Percentiles rank a stretch among this genome's conserved stretches.
Conservation (phyloP, 1,140 invertebrate species). For the Ephestia elutella region DNA sequence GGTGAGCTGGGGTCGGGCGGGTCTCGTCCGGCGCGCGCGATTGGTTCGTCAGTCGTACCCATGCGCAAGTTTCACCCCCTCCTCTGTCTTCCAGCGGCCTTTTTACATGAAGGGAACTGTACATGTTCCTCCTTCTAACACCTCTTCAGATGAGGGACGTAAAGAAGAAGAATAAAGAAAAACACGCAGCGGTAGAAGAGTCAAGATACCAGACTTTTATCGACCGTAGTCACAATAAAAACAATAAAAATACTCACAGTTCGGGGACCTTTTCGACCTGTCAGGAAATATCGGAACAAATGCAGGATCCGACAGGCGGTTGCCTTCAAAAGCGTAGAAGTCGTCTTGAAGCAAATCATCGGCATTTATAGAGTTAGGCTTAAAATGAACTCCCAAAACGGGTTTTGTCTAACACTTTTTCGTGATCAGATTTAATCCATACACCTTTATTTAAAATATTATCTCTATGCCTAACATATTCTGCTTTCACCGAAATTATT, state of each 20-base stretch:
- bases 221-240: too few species aligned
- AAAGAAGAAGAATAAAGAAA: too few species aligned
- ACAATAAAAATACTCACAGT: constrained; percentile 28
- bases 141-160: too few species aligned
- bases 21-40: too few species aligned
- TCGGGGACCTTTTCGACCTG: constrained; percentile 36
- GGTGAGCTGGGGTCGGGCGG: too few species aligned
- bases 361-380: constrained; percentile 37
- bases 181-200: too few species aligned
- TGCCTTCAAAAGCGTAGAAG: constrained; percentile 35
- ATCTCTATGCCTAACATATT: constrained; percentile 43
- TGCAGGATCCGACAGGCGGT: constrained; percentile 28
- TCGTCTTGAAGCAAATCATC: constrained; percentile 43
- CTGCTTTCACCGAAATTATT: constrained; percentile 15
- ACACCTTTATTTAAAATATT: constrained; percentile 56
- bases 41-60: too few species aligned
- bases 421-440: constrained; percentile 37
- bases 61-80: too few species aligned
- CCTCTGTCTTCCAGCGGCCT: too few species aligned
- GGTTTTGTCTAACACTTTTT: constrained; percentile 17
- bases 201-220: too few species aligned
- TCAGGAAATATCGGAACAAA: constrained; percentile 38
- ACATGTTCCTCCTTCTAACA: too few species aligned
- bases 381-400: constrained; percentile 38
- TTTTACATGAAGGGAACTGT: too few species aligned